Base-by-base conservation (phyloP, 2,888 invertebrate species). In the Eristalis arbustorum region DNA sequence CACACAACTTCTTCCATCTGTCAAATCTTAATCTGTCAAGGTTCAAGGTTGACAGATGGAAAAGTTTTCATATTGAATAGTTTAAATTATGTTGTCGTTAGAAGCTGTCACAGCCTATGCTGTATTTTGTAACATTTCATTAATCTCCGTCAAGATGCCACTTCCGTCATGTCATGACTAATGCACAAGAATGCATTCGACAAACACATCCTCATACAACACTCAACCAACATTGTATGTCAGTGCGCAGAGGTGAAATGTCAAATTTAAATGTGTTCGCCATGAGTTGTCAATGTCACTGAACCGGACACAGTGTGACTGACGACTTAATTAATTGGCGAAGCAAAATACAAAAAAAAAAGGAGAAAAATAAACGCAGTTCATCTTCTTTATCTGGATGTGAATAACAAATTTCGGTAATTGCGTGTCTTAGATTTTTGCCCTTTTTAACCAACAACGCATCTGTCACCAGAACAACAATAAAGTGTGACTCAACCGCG, bases 401-500 rank as follows among this genome's bases (percentile, higher is more conserved):
- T 18, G 49, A n/a, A 49, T 18, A 67, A 34, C 18, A 18, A 76
- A 31, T 61, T 25, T 34, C n/a, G 37, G 37, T 23, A 76, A 37
- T 49, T 62, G 18, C 22, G 18, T 37, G 10, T n/a, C 8, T n/a
- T 49, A 69, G 69, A 69, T 72, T 40, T 18, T 42, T 64, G 49
- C 8, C 49, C 18, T 49, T n/a, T 49, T 8, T 10, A 49, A 49
- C 18, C 49, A 18, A 18, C 18, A 18, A 18, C 18, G 59, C 37
- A 66, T 72, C 31, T 66, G 71, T 71, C 78, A 78, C 42, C 23
- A 25, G 63, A 77, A 42, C 13, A 25, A 6, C 13, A 59, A 59
- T 25, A 59, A 25, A 59, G 25, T 14, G 59, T 72, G 66, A 72
- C 78, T 69, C 77, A 64, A 13, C n/a, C 2, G n/a, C 18, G 10